Percentiles rank a stretch among this genome's conserved stretches.
These are phyloP conservation scores for Chrysolina oricalcia DNA, from an alignment of 2,888 invertebrate genomes.

Conservation along the genomic window DNA sequence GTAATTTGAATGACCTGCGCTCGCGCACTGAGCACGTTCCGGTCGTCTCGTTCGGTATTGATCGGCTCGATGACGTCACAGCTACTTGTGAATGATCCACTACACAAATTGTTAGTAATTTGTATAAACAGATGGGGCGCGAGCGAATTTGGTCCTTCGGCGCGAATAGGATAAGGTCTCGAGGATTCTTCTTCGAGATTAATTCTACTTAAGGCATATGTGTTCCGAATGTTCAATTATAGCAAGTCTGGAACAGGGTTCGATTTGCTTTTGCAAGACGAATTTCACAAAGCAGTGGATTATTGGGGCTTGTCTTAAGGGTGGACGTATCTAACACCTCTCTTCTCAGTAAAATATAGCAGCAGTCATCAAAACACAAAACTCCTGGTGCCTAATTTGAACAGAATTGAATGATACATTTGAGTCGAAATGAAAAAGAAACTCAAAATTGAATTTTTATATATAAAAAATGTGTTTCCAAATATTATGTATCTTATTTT, in stretches of 20 bases:
- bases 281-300: not conserved
- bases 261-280: not conserved
- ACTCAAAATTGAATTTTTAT: no score
- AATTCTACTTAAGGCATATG: conserved; percentile 50
- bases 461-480: no score
- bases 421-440: no score
- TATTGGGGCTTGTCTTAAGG: not conserved
- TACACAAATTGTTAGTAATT: conserved; percentile 67
- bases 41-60: conserved; percentile 65
- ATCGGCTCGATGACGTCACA: conserved; percentile 67
- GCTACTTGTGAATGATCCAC: conserved; percentile 69
- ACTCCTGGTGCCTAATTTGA: no score
- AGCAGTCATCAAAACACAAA: no score
- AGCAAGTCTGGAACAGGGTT: conserved; percentile 38
- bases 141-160: conserved; percentile 47
- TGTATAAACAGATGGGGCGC: conserved; percentile 56
- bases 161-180: conserved; percentile 31
- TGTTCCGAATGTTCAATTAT: conserved; percentile 53
- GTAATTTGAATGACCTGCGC: conserved; percentile 40
- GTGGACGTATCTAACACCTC: not conserved
- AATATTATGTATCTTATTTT: no score
- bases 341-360: no score
- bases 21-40: conserved; percentile 55
- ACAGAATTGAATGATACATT: no score
- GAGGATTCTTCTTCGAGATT: conserved; percentile 32